phyloP scores from a whole-genome alignment of 2,888 invertebrate genomes.

The Ornithoptera alexandrae region DNA sequence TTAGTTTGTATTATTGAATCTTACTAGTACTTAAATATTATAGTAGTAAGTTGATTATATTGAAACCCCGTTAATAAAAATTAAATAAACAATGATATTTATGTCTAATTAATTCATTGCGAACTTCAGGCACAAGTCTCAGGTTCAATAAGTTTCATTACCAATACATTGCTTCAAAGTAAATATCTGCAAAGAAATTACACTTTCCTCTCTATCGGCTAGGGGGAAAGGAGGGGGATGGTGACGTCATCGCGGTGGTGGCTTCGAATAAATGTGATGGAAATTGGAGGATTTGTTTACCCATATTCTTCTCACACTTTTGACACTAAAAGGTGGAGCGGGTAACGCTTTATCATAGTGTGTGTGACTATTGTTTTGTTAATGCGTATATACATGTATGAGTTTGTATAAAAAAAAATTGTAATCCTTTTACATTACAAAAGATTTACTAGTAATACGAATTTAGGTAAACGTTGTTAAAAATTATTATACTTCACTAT shows the following conservation, averaged over 20 bases:
- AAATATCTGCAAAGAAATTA: constrained; percentile 77
- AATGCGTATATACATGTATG: constrained; percentile 29
- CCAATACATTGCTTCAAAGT: constrained; percentile 54
- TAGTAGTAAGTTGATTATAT: too few species aligned
- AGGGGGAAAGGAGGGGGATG: constrained; percentile 49
- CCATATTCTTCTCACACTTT: constrained; percentile 78
- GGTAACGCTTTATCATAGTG: constrained; percentile 40
- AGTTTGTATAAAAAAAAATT: background rate
- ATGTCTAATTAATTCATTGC: too few species aligned
- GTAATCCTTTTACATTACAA: too few species aligned
- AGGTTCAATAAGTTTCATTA: constrained; percentile 62
- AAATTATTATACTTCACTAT: too few species aligned
- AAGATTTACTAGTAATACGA: too few species aligned
- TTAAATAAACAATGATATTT: too few species aligned
- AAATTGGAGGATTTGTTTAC: constrained; percentile 82
- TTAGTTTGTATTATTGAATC: too few species aligned
- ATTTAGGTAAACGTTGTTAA: too few species aligned
- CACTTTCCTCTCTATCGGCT: constrained; percentile 59
- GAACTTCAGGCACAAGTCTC: constrained; percentile 3
- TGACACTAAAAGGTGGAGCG: constrained; percentile 78
- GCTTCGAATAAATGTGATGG: constrained; percentile 79
- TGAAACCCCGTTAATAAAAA: too few species aligned
- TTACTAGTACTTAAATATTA: too few species aligned
- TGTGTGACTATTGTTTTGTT: constrained; percentile 53
- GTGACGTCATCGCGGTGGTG: constrained; percentile 53